These are phyloP conservation scores for Larimichthys crocea DNA, from an alignment of 2,113 vertebrate genomes.

Conservation along the genomic window DNA sequence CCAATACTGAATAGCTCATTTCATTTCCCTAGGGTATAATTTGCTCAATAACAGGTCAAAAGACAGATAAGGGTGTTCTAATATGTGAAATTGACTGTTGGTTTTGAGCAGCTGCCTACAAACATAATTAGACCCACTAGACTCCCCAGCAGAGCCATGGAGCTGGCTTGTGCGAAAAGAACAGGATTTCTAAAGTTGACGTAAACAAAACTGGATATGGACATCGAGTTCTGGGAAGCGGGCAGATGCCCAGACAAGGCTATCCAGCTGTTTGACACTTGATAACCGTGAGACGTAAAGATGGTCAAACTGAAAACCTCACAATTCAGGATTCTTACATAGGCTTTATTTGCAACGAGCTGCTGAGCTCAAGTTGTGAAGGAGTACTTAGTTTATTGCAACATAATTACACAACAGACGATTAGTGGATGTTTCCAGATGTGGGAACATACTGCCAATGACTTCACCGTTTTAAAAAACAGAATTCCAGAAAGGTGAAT, in stretches of 20 bases:
- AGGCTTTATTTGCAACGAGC: constrained; percentile 31
- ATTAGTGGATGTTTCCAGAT: constrained; percentile 30
- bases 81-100: constrained; percentile 5
- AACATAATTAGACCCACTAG: constrained; percentile 37
- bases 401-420: too few species aligned
- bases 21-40: constrained; percentile 5
- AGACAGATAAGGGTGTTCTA: constrained; percentile 40
- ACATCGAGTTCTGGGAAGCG: constrained; percentile 65
- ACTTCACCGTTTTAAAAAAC: background rate
- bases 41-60: constrained; percentile 11
- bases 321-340: constrained; percentile 17
- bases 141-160: constrained; percentile 28
- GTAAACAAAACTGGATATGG: constrained; percentile 67
- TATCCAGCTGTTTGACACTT: constrained; percentile 78
- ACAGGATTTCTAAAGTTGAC: constrained; percentile 54
- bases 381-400: background rate
- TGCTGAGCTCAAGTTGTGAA: constrained; percentile 4
- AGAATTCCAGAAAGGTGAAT: background rate
- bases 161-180: constrained; percentile 34
- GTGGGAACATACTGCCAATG: background rate
- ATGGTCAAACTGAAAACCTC: constrained; percentile 2
- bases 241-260: constrained; percentile 62
- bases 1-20: background rate
- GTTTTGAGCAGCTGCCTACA: constrained; percentile 43
- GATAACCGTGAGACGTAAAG: constrained; percentile 73